Conservation (phyloP, 2,888 invertebrate genomes). For the Candidula unifasciata region DNA sequence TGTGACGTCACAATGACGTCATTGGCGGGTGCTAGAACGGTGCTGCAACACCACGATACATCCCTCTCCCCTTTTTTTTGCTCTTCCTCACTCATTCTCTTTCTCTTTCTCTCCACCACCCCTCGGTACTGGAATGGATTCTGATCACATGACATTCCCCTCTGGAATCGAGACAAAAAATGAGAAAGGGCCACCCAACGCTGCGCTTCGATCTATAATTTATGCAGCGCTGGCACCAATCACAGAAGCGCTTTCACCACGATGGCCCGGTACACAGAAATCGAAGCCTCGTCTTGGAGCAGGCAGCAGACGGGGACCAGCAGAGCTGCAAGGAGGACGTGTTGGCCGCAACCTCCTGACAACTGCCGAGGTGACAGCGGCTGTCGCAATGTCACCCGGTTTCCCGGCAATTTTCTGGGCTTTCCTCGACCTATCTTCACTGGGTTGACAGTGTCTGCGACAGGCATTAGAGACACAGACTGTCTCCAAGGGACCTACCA, state of each 20-base stretch:
- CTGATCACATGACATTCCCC: conserved; percentile 34
- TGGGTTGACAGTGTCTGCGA: too few species aligned
- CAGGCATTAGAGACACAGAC: too few species aligned
- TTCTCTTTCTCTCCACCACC: too few species aligned
- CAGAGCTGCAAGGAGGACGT: conserved; percentile 22
- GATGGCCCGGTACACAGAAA: conserved; percentile 6
- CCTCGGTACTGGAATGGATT: conserved; percentile 30
- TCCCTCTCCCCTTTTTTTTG: conserved; percentile 4
- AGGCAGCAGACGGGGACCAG: conserved; percentile 8
- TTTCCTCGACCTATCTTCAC: too few species aligned
- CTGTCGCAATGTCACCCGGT: too few species aligned
- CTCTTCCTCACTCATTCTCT: too few species aligned
- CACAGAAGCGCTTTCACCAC: conserved; percentile 32
- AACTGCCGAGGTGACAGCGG: too few species aligned
- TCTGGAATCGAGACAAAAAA: conserved; percentile 28
- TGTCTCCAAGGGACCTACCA: too few species aligned
- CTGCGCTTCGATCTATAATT: conserved; percentile 46
- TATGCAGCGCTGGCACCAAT: conserved; percentile 38
- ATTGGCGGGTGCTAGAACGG: conserved; percentile 28
- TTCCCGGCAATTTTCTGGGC: too few species aligned
- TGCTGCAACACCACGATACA: conserved; percentile 20
- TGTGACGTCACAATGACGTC: conserved; percentile 45
- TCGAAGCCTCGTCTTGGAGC: conserved; percentile 41
- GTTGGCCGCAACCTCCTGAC: neutral
- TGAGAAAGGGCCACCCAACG: conserved; percentile 41